Percentiles rank a stretch among this genome's conserved stretches.
These are phyloP conservation scores for Phoebastria nigripes DNA, from an alignment of 2,797 vertebrate species.

Conservation along the genomic window DNA sequence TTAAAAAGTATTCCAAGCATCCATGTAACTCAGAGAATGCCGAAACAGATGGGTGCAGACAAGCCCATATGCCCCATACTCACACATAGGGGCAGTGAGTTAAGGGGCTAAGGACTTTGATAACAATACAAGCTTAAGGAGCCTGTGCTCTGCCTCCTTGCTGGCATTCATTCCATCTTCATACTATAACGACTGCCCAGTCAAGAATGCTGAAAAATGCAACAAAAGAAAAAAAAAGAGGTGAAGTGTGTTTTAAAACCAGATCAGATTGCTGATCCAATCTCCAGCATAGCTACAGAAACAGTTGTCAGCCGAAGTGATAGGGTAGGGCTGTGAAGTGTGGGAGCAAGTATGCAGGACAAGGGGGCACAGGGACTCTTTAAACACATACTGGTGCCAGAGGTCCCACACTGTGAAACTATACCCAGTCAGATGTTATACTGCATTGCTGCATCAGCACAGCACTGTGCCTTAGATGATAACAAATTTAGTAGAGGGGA, in stretches of 20 bases:
- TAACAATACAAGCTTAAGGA: not conserved
- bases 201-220: not conserved
- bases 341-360: constrained; percentile 42
- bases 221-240: not conserved
- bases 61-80: not conserved
- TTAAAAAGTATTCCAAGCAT: constrained; percentile 11
- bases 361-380: not conserved
- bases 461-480: not conserved
- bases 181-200: not conserved
- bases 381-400: constrained; percentile 14
- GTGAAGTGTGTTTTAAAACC: not conserved
- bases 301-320: constrained; percentile 49
- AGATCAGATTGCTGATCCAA: not conserved
- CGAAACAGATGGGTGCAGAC: not conserved
- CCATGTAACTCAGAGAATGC: constrained; percentile 2
- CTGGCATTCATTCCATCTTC: not conserved
- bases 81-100: not conserved
- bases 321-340: constrained; percentile 1
- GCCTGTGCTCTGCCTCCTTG: not conserved
- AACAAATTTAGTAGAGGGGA: not conserved
- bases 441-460: constrained; percentile 4
- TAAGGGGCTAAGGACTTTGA: not conserved
- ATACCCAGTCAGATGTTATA: not conserved
- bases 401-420: constrained; percentile 38
- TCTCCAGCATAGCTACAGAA: not conserved